Evolutionary conservation across 2,797 vertebrate genomes (phyloP), one percentile per base, ranked within the genome.

Genomic region (Dermochelys coriacea): DNA sequence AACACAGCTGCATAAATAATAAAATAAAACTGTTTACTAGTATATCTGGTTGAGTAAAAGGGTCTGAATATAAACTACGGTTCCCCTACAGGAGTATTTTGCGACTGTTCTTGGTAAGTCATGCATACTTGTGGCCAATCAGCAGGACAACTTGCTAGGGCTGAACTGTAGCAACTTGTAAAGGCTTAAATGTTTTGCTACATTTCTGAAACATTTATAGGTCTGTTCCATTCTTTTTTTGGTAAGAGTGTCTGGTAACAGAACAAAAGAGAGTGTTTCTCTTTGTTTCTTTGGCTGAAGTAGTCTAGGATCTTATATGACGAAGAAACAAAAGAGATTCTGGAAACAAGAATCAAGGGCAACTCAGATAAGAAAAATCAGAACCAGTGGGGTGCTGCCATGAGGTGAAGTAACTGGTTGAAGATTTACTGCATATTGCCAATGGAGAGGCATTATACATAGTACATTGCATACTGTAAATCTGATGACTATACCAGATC

Each of bases 1-100:
- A 94, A 96, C 64, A 85, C 8, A 94, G 61, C 85, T 90, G 45
- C 27, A 90, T 52, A 91, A 90, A 84, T 77, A 94, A 94, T 15
- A 91, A 95, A 93, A 85, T 80, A 86, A 81, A 29, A 92, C 37
- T 10, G 11, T 85, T 93, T 96, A 86, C 59, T 84, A 21, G 12
- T 80, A 15, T 81, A 88, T 59, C 54, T 1, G 2, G 16, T 55
- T 18, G 11, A 41, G 75, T 27, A 71, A 59, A 88, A 83, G n/a
- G 2, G 51, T 51, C 91, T 93, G 45, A 25, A n/a, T 82, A 59
- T 57, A 64, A 96, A 97, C 89, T 79, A 83, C 5, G 78, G 51
- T 37, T 16, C 49, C 59, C 23, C 82, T 91, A 45, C 82, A 94
- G 51, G 59, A 80, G 16, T 27, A 82, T 74, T 25, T 90, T 64